These are phyloP conservation scores for Trissolcus japonicus DNA, from an alignment of 2,888 invertebrate genomes.

Conservation along the genomic window DNA sequence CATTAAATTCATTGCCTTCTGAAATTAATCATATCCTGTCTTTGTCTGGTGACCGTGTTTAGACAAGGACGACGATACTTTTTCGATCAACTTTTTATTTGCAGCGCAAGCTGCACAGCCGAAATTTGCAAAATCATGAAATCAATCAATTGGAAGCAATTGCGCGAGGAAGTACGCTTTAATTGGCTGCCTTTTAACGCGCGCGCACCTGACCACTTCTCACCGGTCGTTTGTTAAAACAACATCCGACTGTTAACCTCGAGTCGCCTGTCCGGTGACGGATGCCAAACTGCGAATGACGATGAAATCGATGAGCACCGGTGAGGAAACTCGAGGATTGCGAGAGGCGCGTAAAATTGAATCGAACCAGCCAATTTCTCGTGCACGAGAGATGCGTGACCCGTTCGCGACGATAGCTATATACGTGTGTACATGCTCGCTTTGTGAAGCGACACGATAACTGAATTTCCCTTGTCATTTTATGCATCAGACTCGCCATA, in stretches of 20 bases:
- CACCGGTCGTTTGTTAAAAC: slow-evolving; percentile 67
- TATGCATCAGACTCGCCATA: slow-evolving; percentile 76
- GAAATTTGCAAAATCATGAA: slow-evolving; percentile 68
- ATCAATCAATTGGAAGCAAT: slow-evolving; percentile 63
- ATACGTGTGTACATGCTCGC: slow-evolving; percentile 68
- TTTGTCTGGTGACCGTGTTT: neutral
- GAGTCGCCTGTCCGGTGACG: no score
- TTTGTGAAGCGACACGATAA: slow-evolving; percentile 76
- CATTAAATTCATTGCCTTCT: slow-evolving; percentile 36
- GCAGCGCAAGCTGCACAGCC: slow-evolving; percentile 18
- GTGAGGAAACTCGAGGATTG: slow-evolving; percentile 57
- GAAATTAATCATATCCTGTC: slow-evolving; percentile 20
- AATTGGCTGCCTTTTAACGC: slow-evolving; percentile 34
- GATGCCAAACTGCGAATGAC: slow-evolving; percentile 25
- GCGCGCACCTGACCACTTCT: slow-evolving; percentile 71
- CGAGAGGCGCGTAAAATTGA: slow-evolving; percentile 57
- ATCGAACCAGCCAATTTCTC: slow-evolving; percentile 60
- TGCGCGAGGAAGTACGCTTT: slow-evolving; percentile 36
- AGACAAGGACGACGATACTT: slow-evolving; percentile 6
- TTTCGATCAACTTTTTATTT: neutral
- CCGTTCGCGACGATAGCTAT: slow-evolving; percentile 69
- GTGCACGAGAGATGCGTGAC: slow-evolving; percentile 56
- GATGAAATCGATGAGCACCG: slow-evolving; percentile 40
- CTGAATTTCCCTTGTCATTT: slow-evolving; percentile 75
- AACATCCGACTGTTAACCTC: slow-evolving; percentile 36